phyloP scores from a whole-genome alignment of 2,888 invertebrate genomes.

The Trypoxylon attenuatum region DNA sequence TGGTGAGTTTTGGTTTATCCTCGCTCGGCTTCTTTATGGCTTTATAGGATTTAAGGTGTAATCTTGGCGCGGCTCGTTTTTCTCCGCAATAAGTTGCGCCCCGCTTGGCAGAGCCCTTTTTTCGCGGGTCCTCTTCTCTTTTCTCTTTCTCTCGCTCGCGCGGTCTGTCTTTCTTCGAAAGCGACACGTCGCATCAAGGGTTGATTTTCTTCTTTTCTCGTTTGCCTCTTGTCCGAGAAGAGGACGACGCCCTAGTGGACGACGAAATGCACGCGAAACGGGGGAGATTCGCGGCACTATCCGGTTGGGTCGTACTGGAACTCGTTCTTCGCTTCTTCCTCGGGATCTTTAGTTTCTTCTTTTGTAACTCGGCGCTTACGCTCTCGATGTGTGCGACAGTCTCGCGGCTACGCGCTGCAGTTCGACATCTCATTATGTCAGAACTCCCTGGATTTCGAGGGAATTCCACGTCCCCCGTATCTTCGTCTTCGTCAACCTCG shows the following conservation, averaged over 20 bases:
- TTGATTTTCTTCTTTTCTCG: neutral
- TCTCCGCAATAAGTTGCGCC: too few species aligned
- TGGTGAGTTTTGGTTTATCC: slow-evolving; percentile 14
- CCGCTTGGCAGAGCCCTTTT: too few species aligned
- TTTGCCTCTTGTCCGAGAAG: too few species aligned
- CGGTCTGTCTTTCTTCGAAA: neutral
- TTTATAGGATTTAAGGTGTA: slow-evolving; percentile 15
- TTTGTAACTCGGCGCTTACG: slow-evolving; percentile 19
- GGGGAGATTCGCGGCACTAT: slow-evolving; percentile 22
- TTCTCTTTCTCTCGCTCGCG: slow-evolving; percentile 14
- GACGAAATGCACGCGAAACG: too few species aligned
- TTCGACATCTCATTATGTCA: slow-evolving; percentile 59
- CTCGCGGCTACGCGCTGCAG: slow-evolving; percentile 21
- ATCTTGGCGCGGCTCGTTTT: slow-evolving; percentile 1
- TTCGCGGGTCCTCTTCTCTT: slow-evolving; percentile 7
- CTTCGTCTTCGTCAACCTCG: neutral
- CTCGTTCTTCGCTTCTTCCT: slow-evolving; percentile 33
- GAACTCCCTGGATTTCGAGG: slow-evolving; percentile 42
- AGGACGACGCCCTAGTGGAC: too few species aligned
- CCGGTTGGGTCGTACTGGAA: neutral
- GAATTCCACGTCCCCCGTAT: slow-evolving; percentile 34
- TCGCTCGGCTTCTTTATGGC: slow-evolving; percentile 20
- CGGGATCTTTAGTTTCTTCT: slow-evolving; percentile 22
- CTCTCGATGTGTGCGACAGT: slow-evolving; percentile 12
- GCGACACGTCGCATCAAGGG: neutral